These are phyloP conservation scores for Bruchidius siliquastri DNA, from an alignment of 2,888 invertebrate genomes.

Conservation along the genomic window DNA sequence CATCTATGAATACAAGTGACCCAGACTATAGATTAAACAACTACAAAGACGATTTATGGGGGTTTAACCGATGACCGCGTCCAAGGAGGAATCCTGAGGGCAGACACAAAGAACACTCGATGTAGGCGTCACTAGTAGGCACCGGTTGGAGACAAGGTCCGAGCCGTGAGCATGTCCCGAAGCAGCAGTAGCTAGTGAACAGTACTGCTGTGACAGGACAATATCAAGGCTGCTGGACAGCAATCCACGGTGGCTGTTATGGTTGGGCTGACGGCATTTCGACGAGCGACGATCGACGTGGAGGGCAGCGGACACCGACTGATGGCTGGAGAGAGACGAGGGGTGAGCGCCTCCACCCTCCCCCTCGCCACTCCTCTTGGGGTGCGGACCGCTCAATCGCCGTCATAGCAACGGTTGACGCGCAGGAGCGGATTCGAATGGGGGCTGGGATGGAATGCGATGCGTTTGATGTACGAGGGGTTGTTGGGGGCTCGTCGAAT, in stretches of 20 bases:
- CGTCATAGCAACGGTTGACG: conserved; percentile 43
- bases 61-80: not conserved
- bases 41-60: not conserved
- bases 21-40: not conserved
- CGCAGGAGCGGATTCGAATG: conserved; percentile 11
- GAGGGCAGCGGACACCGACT: conserved; percentile 53
- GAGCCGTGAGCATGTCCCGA: conserved; percentile 79
- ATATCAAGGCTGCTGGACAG: conserved; percentile 67
- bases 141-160: conserved; percentile 20
- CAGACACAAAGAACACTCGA: conserved; percentile 1
- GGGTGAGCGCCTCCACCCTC: conserved; percentile 31
- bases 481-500: too few relatives aligned
- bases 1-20: not conserved
- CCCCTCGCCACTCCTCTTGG: conserved; percentile 25
- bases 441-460: not conserved
- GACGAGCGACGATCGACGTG: conserved; percentile 30
- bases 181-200: conserved; percentile 78
- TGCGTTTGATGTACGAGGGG: not conserved
- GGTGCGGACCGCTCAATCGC: conserved; percentile 32
- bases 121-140: not conserved
- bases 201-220: conserved; percentile 99
- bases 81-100: not conserved
- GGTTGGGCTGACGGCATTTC: conserved; percentile 8
- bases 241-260: conserved; percentile 6
- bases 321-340: conserved; percentile 44